Conservation (phyloP, 2,888 invertebrate species). For the Dolichopus griseipennis region DNA sequence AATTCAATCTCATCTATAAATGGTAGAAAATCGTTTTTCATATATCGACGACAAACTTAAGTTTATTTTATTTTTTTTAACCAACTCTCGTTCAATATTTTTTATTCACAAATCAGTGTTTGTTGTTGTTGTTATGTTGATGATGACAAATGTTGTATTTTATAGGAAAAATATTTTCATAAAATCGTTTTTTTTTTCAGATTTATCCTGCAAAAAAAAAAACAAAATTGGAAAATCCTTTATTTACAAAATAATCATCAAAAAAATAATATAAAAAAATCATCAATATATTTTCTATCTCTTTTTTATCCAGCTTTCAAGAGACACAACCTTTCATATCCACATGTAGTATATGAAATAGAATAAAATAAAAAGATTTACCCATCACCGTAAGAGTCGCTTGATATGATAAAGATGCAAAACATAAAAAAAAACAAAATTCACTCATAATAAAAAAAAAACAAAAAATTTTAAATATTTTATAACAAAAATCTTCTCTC, state of each 20-base stretch:
- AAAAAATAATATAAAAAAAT: neutral
- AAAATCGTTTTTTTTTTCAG: neutral
- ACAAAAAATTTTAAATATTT: neutral
- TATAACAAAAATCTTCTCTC: too few relatives aligned
- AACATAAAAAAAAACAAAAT: neutral
- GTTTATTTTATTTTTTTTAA: neutral
- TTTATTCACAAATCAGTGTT: neutral
- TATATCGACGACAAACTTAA: neutral
- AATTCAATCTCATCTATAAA: neutral
- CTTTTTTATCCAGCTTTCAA: too few relatives aligned
- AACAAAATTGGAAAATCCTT: neutral
- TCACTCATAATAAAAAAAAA: neutral
- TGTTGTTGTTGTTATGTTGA: neutral
- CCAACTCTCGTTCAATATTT: neutral
- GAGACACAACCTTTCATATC: too few relatives aligned
- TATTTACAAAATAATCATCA: neutral
- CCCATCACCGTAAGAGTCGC: neutral
- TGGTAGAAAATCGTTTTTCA: neutral
- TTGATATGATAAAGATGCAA: neutral
- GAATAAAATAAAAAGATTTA: neutral
- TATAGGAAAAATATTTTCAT: slow-evolving; percentile 6
- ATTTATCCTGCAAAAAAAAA: neutral
- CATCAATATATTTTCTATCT: too few relatives aligned
- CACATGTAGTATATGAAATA: neutral
- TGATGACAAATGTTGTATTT: slow-evolving; percentile 6